Conservation (phyloP, 2,888 invertebrate genomes). For the Apodemia zela region DNA sequence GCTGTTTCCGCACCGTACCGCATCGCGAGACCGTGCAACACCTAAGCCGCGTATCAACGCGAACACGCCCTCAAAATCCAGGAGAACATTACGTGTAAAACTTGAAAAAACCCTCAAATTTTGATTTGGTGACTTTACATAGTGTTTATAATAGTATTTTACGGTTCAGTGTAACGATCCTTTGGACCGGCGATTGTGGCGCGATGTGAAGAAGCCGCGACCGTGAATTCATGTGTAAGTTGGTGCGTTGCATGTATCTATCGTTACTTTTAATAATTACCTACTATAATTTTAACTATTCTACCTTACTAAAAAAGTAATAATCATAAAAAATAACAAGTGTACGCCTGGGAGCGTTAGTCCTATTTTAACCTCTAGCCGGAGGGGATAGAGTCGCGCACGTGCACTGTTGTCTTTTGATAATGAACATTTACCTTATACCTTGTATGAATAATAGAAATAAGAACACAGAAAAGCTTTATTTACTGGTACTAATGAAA, state of each 20-base stretch:
- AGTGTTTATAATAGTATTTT: conserved; percentile 80
- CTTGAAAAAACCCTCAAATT: conserved; percentile 29
- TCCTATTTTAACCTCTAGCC: conserved; percentile 65
- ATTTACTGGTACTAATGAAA: not conserved
- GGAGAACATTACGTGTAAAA: conserved; percentile 36
- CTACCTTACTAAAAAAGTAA: conserved; percentile 41
- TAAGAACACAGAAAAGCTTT: conserved; percentile 3
- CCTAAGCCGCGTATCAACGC: conserved; percentile 33
- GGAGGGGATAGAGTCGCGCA: conserved; percentile 57
- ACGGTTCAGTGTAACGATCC: conserved; percentile 81
- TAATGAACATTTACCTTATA: conserved; percentile 46
- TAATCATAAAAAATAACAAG: conserved; percentile 60
- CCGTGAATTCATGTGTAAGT: conserved; percentile 77
- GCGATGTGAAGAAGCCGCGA: conserved; percentile 70
- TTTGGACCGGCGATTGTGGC: conserved; percentile 85
- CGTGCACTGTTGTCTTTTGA: conserved; percentile 58
- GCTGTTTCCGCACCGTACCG: conserved; percentile 56
- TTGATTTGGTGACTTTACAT: conserved; percentile 50
- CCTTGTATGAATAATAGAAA: conserved; percentile 36
- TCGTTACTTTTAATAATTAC: not conserved
- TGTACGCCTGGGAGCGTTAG: conserved; percentile 41
- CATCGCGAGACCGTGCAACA: conserved; percentile 37
- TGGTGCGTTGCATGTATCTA: conserved; percentile 50
- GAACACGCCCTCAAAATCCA: conserved; percentile 40
- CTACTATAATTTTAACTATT: conserved; percentile 24